phyloP scores from a whole-genome alignment of 2,888 invertebrate genomes.

The Molanna angustata region DNA sequence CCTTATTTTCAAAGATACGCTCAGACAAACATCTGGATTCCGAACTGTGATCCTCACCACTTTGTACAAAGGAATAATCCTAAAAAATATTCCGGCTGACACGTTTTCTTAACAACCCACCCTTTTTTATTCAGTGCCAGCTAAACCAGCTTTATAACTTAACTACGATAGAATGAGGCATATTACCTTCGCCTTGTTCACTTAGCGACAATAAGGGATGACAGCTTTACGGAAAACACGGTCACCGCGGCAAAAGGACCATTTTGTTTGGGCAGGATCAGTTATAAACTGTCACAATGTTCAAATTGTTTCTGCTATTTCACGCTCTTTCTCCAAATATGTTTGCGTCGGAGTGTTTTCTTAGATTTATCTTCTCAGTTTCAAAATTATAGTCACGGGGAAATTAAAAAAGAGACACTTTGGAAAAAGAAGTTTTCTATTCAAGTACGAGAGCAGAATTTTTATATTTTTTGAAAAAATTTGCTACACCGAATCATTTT shows the following conservation, averaged over 20 bases:
- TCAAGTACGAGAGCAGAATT: too few species aligned
- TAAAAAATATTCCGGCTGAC: too few species aligned
- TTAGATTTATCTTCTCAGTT: not conserved
- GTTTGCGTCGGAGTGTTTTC: not conserved
- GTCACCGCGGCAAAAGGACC: not conserved
- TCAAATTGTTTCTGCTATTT: not conserved
- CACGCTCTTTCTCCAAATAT: not conserved
- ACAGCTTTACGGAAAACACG: not conserved
- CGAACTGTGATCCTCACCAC: too few species aligned
- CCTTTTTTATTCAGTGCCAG: too few species aligned
- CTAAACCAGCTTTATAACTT: too few species aligned
- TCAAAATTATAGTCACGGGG: not conserved
- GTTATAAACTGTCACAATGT: not conserved
- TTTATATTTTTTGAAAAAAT: too few species aligned
- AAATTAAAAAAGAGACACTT: not conserved
- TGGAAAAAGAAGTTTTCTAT: too few species aligned
- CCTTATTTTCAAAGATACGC: not conserved
- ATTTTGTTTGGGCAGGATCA: not conserved
- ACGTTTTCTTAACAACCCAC: too few species aligned
- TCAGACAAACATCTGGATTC: not conserved
- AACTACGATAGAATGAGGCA: not conserved
- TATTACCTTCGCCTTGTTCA: slow-evolving; percentile 8
- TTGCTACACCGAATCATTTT: too few species aligned
- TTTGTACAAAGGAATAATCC: too few species aligned
- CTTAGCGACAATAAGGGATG: not conserved